Evolutionary conservation across 2,888 invertebrate genomes (phyloP), one percentile per base, ranked within the genome.

Genomic region (Folsomia candida): DNA sequence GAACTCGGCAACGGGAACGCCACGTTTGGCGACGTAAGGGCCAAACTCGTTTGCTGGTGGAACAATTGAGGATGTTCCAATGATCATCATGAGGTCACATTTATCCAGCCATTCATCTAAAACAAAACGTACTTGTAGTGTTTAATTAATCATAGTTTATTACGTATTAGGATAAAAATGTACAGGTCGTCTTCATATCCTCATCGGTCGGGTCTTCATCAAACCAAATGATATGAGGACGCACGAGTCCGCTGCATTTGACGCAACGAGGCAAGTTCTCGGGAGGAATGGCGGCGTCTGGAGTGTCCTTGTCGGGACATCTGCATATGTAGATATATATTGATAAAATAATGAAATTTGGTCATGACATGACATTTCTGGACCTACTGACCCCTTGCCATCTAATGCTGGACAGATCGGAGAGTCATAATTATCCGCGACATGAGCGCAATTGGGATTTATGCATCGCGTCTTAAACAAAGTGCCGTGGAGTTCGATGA

Each of bases 1-100:
- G 78, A 86, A 85, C 79, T 86, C 86, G 2, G 85, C 86, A 9
- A 86, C 86, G 25, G 85, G 83, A 9, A 85, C 83, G 20, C 84
- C 85, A 69, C 84, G 78, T 0, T 72, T 70, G 1, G 85, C 84
- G 25, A 85, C 83, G 66, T 72, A 65, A 1, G 86, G 85, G 1
- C 85, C 86, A 82, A 85, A 86, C 83, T 84, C 84, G 60, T 85
- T 85, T 1, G 86, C 86, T 11, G 86, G 86, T 77, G 86, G 85
- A 1, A 86, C 86, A 14, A 86, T 83, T 9, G 85, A 84, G 9
- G 85, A 85, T 18, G 86, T 86, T 4, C 86, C 86, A 76, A 86
- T 85, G 77, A 86, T 84, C 29, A 86, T 80, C 74, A 84, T 84
- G 1, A 85, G 81, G 77, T 86, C 85, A 81, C 85, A 86, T 6